A percentile compares a stretch with the other conserved stretches of the same genome.
Evolutionary conservation across 2,113 vertebrate genomes (phyloP).

Genomic region (Notothenia coriiceps): DNA sequence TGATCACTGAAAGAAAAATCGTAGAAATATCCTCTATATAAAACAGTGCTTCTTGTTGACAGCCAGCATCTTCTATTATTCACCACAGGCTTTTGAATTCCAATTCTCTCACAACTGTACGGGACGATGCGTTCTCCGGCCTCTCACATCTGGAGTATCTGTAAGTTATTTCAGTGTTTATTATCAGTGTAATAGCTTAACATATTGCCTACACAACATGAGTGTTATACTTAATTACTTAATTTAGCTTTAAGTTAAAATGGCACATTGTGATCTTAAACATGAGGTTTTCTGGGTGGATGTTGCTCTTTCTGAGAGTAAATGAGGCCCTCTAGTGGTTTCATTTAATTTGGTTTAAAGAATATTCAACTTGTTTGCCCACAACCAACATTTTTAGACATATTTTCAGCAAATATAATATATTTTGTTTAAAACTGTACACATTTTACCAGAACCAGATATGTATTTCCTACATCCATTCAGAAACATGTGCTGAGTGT

Average conservation of each 20-base stretch:
- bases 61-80: neutral
- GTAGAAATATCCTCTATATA: neutral
- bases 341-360: neutral
- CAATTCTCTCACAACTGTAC: conserved; percentile 93
- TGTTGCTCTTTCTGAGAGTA: conserved; percentile 1
- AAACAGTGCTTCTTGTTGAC: neutral
- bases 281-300: conserved; percentile 10
- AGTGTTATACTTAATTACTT: no score
- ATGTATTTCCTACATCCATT: no score
- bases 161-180: conserved; percentile 84
- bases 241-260: no score
- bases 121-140: conserved; percentile 96
- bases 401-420: no score
- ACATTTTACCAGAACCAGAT: no score
- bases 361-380: neutral
- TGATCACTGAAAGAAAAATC: neutral
- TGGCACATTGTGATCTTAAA: no score
- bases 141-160: conserved; percentile 97
- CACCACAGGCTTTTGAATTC: conserved; percentile 95
- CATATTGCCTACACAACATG: no score
- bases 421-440: no score
- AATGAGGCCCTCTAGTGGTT: conserved; percentile 32
- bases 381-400: neutral
- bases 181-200: no score
- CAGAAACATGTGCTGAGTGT: no score